Evolutionary conservation across 2,888 invertebrate genomes (phyloP).

Genomic region (Campoplex capitator): DNA sequence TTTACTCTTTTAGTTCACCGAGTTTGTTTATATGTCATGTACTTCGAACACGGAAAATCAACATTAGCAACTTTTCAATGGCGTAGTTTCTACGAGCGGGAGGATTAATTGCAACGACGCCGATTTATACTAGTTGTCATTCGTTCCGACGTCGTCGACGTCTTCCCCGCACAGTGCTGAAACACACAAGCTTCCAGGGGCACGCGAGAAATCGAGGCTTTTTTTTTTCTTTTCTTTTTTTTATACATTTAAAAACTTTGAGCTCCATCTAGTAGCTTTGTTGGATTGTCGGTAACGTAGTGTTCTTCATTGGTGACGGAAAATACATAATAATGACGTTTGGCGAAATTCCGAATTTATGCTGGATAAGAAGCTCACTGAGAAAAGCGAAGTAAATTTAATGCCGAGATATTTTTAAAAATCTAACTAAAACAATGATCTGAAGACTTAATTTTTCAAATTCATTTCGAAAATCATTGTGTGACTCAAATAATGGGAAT

Average conservation of each 20-base stretch:
- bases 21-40: neutral
- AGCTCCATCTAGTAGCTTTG: slow-evolving; percentile 13
- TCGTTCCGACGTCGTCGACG: slow-evolving; percentile 64
- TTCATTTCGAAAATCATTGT: neutral
- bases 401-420: neutral
- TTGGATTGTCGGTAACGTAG: neutral
- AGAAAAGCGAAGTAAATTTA: neutral
- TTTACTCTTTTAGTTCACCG: neutral
- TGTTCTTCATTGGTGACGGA: neutral
- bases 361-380: too few relatives aligned
- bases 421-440: neutral
- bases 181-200: slow-evolving; percentile 75
- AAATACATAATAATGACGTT: neutral
- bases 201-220: slow-evolving; percentile 27
- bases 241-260: slow-evolving; percentile 25
- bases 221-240: slow-evolving; percentile 5
- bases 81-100: slow-evolving; percentile 1
- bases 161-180: slow-evolving; percentile 74
- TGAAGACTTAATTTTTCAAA: neutral
- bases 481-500: neutral
- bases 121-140: slow-evolving; percentile 64
- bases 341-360: neutral
- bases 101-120: slow-evolving; percentile 37
- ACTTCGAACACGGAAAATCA: neutral
- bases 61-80: neutral